Percentiles rank a stretch among this genome's conserved stretches.
Evolutionary conservation across 2,113 vertebrate genomes (phyloP).

Genomic region (Cepphus grylle): DNA sequence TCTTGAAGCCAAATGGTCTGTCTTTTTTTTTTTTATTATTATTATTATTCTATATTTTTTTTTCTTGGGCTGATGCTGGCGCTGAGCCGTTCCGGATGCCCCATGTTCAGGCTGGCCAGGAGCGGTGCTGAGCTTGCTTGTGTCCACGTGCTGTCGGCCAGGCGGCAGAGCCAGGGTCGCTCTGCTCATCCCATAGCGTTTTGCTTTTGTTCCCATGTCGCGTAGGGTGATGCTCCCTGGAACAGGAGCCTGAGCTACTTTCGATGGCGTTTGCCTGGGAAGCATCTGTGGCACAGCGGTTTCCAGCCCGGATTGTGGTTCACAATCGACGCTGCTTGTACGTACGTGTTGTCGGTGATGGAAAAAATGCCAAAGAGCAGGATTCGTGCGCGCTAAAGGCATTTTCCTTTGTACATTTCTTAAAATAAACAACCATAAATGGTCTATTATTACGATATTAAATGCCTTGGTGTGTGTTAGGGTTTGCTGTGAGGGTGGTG

Average conservation of each 20-base stretch:
- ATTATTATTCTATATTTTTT: not conserved
- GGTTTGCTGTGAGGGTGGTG: no score
- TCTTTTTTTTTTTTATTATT: not conserved
- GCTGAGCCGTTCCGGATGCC: fast-evolving
- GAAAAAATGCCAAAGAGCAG: not conserved
- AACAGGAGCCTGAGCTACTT: not conserved
- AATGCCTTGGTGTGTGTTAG: not conserved
- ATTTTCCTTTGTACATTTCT: conserved; percentile 66
- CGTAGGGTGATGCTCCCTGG: not conserved
- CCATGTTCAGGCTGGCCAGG: not conserved
- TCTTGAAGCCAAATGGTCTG: conserved; percentile 3
- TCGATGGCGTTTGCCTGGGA: conserved; percentile 50
- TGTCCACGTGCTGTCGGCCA: not conserved
- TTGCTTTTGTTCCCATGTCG: not conserved
- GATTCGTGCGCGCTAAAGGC: conserved; percentile 6
- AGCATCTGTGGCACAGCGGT: not conserved
- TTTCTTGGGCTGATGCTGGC: not conserved
- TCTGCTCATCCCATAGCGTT: not conserved
- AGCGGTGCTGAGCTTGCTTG: not conserved
- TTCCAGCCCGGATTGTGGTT: not conserved
- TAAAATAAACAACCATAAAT: conserved; percentile 67
- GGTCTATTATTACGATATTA: not conserved
- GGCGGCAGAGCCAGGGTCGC: not conserved
- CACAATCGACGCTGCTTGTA: conserved; percentile 65
- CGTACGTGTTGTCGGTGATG: conserved; percentile 2